Evolutionary conservation across 2,797 vertebrate species (phyloP).

Genomic region (Rhabdomys pumilio): DNA sequence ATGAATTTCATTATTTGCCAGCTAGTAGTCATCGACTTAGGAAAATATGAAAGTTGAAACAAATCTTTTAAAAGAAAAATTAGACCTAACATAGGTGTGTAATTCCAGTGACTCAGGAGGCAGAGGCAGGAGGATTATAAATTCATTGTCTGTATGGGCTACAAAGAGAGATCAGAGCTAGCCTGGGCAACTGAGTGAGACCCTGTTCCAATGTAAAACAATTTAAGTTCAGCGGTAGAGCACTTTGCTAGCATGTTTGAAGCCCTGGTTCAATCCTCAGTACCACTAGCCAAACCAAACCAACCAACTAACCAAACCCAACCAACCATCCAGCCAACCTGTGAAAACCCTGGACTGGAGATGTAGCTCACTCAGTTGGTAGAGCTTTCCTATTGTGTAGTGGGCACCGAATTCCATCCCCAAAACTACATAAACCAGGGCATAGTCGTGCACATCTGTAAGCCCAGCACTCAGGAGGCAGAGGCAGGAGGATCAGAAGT

Average conservation of each 20-base stretch:
- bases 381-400: background rate
- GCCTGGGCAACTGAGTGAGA: background rate
- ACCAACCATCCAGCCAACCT: background rate
- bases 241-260: background rate
- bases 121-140: background rate
- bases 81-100: background rate
- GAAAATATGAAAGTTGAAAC: background rate
- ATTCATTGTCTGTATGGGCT: background rate
- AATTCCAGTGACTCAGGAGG: background rate
- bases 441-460: background rate
- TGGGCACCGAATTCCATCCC: background rate
- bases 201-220: background rate
- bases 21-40: background rate
- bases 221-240: background rate
- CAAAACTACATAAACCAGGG: background rate
- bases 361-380: background rate
- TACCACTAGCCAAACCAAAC: background rate
- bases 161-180: background rate
- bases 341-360: background rate
- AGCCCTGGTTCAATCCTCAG: background rate
- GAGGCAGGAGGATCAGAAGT: background rate
- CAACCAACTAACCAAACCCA: background rate
- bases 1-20: background rate
- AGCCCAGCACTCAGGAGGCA: background rate
- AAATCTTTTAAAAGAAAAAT: background rate